Percentiles rank a stretch among this genome's conserved stretches.
These are phyloP conservation scores for Polyploca ridens DNA, from an alignment of 2,888 invertebrate genomes.

Conservation along the genomic window DNA sequence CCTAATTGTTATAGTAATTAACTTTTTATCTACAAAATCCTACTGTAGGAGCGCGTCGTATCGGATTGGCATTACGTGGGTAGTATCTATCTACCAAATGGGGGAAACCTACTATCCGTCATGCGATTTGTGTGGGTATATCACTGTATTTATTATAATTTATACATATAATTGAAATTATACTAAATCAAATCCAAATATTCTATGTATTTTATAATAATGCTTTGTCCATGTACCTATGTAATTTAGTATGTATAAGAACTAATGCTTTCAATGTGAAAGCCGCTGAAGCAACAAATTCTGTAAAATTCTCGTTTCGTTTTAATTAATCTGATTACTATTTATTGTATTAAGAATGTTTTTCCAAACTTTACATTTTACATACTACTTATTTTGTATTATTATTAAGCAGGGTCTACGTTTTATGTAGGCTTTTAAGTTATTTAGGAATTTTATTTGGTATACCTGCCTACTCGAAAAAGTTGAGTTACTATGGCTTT, in stretches of 20 bases:
- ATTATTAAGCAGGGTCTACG: conserved; percentile 75
- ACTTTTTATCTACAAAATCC: neutral
- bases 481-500: conserved; percentile 26
- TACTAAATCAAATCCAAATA: neutral
- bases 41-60: conserved; percentile 2
- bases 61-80: conserved; percentile 8
- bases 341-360: conserved; percentile 18
- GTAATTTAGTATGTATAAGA: neutral
- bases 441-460: conserved; percentile 64
- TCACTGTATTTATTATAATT: neutral
- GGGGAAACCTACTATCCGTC: neutral
- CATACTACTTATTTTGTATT: conserved; percentile 62
- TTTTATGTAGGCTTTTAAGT: conserved; percentile 81
- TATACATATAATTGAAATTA: neutral
- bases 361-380: conserved; percentile 46
- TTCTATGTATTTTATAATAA: neutral
- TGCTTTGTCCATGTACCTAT: neutral
- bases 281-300: conserved; percentile 21
- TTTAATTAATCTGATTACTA: conserved; percentile 32
- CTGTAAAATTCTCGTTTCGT: conserved; percentile 29
- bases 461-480: conserved; percentile 40
- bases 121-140: neutral
- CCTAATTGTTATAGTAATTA: neutral
- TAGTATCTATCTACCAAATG: neutral
- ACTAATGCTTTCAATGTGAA: conserved; percentile 23